phyloP scores from a whole-genome alignment of 2,888 invertebrate species.

The Eristalis intricaria region DNA sequence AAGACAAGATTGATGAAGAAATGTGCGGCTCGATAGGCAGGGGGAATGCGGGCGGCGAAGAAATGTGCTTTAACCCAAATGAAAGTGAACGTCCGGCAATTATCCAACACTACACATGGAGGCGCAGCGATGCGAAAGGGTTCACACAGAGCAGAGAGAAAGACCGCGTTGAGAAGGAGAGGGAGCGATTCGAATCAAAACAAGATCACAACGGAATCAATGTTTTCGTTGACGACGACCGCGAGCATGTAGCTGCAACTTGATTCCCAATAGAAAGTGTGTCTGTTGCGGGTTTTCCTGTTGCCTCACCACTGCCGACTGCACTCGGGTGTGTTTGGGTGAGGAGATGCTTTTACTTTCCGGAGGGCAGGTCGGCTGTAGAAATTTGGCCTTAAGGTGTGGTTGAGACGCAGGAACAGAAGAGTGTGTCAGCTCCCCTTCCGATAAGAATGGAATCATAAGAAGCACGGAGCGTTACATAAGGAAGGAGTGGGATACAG shows the following conservation, averaged over 20 bases:
- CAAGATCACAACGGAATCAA: conserved; percentile 2
- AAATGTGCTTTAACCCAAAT: conserved; percentile 16
- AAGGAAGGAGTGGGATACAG: background rate
- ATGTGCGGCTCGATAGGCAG: background rate
- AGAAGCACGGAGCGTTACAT: background rate
- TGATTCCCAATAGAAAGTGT: conserved; percentile 15
- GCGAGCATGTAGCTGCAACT: background rate
- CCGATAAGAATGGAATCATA: background rate
- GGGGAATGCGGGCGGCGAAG: background rate
- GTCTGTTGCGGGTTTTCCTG: background rate
- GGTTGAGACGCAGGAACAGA: background rate
- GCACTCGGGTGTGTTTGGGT: background rate
- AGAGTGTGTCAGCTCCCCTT: background rate
- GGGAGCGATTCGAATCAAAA: background rate
- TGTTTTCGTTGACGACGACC: background rate
- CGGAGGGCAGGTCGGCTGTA: background rate
- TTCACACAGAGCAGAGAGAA: background rate
- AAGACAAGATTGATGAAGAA: background rate
- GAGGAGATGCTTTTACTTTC: conserved; percentile 4
- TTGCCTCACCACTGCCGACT: background rate
- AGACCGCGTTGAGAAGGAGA: background rate
- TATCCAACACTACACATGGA: conserved; percentile 17
- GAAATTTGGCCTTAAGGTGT: background rate
- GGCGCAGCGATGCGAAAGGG: conserved; percentile 1
- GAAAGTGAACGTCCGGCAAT: conserved; percentile 57